Conservation (phyloP, 2,113 vertebrate species). For the Dromiciops gliroides region DNA sequence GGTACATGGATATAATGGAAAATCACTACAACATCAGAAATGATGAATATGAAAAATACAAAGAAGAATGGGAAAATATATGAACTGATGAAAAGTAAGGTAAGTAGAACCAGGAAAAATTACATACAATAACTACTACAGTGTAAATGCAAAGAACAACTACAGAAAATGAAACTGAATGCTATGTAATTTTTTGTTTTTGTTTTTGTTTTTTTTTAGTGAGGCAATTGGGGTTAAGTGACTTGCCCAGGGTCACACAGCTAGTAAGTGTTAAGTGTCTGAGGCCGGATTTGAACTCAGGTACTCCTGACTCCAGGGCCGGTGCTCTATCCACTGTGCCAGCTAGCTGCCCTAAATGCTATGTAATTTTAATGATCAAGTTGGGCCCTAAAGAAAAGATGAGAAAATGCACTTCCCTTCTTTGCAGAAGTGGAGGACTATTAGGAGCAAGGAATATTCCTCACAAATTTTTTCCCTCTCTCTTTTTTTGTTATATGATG, state of each 20-base stretch:
- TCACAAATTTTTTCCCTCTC: too few species aligned
- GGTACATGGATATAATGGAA: not conserved
- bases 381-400: not conserved
- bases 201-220: too few species aligned
- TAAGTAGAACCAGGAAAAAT: not conserved
- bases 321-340: too few species aligned
- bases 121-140: not conserved
- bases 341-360: too few species aligned
- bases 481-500: not conserved
- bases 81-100: not conserved
- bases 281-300: too few species aligned
- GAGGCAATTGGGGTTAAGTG: too few species aligned
- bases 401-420: not conserved
- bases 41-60: not conserved
- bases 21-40: not conserved
- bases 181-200: slow-evolving; percentile 4
- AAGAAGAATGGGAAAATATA: not conserved
- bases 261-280: too few species aligned
- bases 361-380: slow-evolving; percentile 5
- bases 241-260: too few species aligned
- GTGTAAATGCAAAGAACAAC: not conserved
- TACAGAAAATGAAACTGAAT: not conserved
- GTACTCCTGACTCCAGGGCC: too few species aligned
- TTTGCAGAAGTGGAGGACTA: not conserved
- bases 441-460: not conserved